A percentile compares a stretch with the other conserved stretches of the same genome.
phyloP scores from a whole-genome alignment of 2,888 invertebrate genomes.

The Eremobia ochroleuca region DNA sequence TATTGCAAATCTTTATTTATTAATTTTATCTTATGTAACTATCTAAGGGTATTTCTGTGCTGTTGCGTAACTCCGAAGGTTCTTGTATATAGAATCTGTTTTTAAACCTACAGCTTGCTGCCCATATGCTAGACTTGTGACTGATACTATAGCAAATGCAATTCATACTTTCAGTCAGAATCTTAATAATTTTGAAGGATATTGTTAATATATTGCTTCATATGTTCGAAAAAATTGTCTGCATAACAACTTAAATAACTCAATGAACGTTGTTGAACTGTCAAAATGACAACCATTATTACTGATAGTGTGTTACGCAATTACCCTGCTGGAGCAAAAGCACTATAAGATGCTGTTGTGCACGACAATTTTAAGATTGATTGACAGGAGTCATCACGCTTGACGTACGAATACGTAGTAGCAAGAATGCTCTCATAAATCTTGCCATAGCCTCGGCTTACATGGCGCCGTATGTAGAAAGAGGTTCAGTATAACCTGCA shows the following conservation, averaged over 20 bases:
- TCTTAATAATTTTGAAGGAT: background rate
- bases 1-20: constrained; percentile 74
- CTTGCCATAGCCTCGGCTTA: constrained; percentile 77
- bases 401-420: constrained; percentile 80
- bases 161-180: background rate
- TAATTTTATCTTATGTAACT: constrained; percentile 65
- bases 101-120: background rate
- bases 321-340: constrained; percentile 25
- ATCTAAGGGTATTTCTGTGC: background rate
- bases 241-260: too few species aligned
- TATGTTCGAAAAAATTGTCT: too few species aligned
- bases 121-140: background rate
- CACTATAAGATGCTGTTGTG: constrained; percentile 69
- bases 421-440: constrained; percentile 85
- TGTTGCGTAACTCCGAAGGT: background rate
- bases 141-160: background rate
- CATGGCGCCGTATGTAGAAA: constrained; percentile 68
- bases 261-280: background rate
- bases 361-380: constrained; percentile 84
- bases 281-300: background rate
- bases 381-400: constrained; percentile 86
- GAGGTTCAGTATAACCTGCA: constrained; percentile 24
- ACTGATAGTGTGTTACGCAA: background rate
- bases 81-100: background rate
- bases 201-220: background rate